Base-by-base conservation (phyloP, 1,140 invertebrate species). In the Cotesia typhae region DNA sequence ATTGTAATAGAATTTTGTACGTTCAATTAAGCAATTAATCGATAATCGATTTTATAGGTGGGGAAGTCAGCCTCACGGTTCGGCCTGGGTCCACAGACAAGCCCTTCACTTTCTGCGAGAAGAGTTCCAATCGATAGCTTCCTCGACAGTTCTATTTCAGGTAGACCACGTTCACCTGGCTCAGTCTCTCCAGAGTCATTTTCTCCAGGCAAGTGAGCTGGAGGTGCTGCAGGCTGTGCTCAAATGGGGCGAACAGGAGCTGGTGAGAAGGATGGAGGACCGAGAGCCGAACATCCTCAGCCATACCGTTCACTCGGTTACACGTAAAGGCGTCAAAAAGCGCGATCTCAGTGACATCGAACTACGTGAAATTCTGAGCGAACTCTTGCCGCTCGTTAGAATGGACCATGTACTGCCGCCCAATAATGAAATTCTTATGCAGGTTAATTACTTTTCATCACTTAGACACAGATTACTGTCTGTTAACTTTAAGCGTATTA, bases 341-440 rank as follows among this genome's bases (percentile, higher is more conserved):
- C 87, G 94, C 52, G 94, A 95, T 81, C 85, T 96, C 59, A 95
- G 94, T 81, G 96, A 97, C 83, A 92, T 93, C 4, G 96, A 97
- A 81, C 84, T 97, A 61, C 88, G 95, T 5, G 95, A 97, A 81
- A 92, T 96, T 80, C 88, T 97, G 14, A 93, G 94, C 4, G 92
- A 96, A 77, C 87, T 98, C 41, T 83, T 97, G 61, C 92, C 91
- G 1, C 89, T 94, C 64, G 94, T 98, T 12, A 89, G 96, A 61
- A 92, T 95, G 86, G 95, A 96, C 83, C 96, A 98, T 83, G 92
- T 96, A 59, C 84, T 97, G 71, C 96, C 96, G 37, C 90, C 92
- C 57, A 95, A 94, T 83, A 93, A 91, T 84, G 96, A 98, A 80
- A 88, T 93, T 41, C 87, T 97, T 12, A 90, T 90, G 63, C 91